Evolutionary conservation across 2,113 vertebrate species (phyloP), one percentile per base, ranked within the genome.

Genomic region (Alexandromys fortis): DNA sequence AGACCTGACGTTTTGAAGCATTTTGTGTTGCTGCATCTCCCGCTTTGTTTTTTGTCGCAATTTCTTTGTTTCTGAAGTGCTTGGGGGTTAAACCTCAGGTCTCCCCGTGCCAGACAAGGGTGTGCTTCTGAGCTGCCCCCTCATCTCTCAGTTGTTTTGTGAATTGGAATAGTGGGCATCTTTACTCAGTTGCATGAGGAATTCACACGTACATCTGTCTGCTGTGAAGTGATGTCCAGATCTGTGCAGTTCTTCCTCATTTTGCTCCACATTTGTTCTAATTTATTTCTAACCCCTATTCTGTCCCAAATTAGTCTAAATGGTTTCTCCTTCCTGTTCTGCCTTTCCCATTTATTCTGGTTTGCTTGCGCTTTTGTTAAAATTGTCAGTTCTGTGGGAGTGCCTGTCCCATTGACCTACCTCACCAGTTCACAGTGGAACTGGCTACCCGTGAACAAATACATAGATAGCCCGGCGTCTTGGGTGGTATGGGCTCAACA

Each of bases 241-340:
- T 55, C 76, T 85, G 4, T 42, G 89, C 38, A 67, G 82, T 33
- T 52, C 7, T 55, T 91, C 77, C 42, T 89, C 92, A 81, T 61
- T 94, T 42, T 90, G 58, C 38, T 65, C 63, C 82, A 88, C 26
- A 89, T 70, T 85, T 82, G 38, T 72, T 87, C 72, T 68, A 58
- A 85, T 63, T 77, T 67, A 17, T 86, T 67, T 77, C 76, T 82
- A 38, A 67, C 55, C 63, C 65, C 92, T 67, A 77, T 61, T 86
- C 79, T 65, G 33, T 35, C 52, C 24, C 81, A 30, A 63, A 38
- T 61, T 30, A 19, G 38, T 63, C 28, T 73, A 81, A 35, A 19
- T 45, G 33, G 67, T 65, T n/a, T 47, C 5, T 67, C 61, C 45
- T 91, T 55, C 89, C 8, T 52, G 0, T 89, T 42, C n/a, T 52